Evolutionary conservation across 2,888 invertebrate genomes (phyloP), one percentile per base, ranked within the genome.

Genomic region (Drosophila formosana): DNA sequence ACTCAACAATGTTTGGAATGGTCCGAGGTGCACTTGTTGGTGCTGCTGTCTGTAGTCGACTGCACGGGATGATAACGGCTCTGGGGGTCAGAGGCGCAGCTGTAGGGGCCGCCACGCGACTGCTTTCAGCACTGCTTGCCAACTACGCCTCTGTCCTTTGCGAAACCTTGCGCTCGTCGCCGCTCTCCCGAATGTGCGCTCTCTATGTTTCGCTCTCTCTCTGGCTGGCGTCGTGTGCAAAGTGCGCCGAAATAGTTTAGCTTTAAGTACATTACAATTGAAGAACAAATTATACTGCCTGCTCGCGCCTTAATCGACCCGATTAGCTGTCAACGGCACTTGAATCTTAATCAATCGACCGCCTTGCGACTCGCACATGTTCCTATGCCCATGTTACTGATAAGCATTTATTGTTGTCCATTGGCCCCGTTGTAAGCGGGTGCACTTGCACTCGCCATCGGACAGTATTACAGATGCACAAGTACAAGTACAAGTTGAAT

Each of bases 241-340:
- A 68, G 62, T 65, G 53, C 34, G 26, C 5, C 58, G 7, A 45
- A 56, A 63, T 66, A 63, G 74, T 50, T 78, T 65, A 53, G 53
- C 41, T 41, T 7, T 53, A 57, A 74, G 75, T 74, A 52, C 51
- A 71, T 66, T 66, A 75, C 63, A 74, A 78, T 78, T 55, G 74
- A 63, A 13, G 11, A 34, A 72, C 41, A 68, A 72, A 62, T 72
- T 67, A 63, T 62, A 76, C 67, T 68, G 32, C 34, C 67, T 68
- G 28, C 39, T 62, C 52, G 62, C 80, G 75, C 53, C 68, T 85
- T 66, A 70, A 76, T 56, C 80, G 65, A 67, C 39, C 56, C 66
- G 88, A 79, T 82, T 88, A 82, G 80, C 86, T 71, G 72, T 75
- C 78, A 74, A 51, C 78, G 66, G 61, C 78, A 67, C 70, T 75